A percentile compares a stretch with the other conserved stretches of the same genome.
Evolutionary conservation across 2,888 invertebrate genomes (phyloP).

Genomic region (Epirrita christyi): DNA sequence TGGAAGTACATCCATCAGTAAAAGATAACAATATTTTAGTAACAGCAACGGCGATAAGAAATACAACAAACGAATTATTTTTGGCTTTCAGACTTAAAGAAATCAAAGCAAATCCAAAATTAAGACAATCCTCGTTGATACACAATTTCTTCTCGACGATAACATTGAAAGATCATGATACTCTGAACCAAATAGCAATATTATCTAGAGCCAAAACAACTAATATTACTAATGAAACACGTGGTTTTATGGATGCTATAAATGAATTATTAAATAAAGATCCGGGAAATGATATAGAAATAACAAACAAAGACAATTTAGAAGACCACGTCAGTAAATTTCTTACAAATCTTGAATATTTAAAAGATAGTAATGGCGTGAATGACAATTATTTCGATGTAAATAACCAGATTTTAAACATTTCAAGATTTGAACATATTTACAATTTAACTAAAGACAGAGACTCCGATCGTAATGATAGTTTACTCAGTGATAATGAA

Average conservation of each 20-base stretch:
- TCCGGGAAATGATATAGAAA: slow-evolving; percentile 36
- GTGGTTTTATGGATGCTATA: slow-evolving; percentile 50
- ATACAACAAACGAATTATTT: slow-evolving; percentile 58
- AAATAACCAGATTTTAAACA: slow-evolving; percentile 21
- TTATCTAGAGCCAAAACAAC: slow-evolving; percentile 48
- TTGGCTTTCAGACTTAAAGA: slow-evolving; percentile 46
- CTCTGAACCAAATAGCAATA: slow-evolving; percentile 51
- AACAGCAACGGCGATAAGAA: slow-evolving; percentile 48
- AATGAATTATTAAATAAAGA: slow-evolving; percentile 59
- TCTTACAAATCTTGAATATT: slow-evolving; percentile 46
- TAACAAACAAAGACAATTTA: slow-evolving; percentile 40
- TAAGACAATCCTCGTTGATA: slow-evolving; percentile 53
- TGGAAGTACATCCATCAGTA: slow-evolving; percentile 45
- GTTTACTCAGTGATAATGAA: slow-evolving; percentile 46
- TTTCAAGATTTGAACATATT: slow-evolving; percentile 5
- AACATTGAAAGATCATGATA: slow-evolving; percentile 53
- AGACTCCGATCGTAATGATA: slow-evolving; percentile 28
- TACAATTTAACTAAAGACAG: slow-evolving; percentile 14
- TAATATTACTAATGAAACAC: slow-evolving; percentile 46
- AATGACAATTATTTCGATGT: slow-evolving; percentile 32
- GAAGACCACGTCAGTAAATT: slow-evolving; percentile 46
- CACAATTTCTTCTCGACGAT: slow-evolving; percentile 59
- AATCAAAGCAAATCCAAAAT: slow-evolving; percentile 41
- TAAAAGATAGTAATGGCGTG: slow-evolving; percentile 46
- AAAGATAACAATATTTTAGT: slow-evolving; percentile 45